phyloP scores from a whole-genome alignment of 2,113 vertebrate species.

The Propithecus coquereli region DNA sequence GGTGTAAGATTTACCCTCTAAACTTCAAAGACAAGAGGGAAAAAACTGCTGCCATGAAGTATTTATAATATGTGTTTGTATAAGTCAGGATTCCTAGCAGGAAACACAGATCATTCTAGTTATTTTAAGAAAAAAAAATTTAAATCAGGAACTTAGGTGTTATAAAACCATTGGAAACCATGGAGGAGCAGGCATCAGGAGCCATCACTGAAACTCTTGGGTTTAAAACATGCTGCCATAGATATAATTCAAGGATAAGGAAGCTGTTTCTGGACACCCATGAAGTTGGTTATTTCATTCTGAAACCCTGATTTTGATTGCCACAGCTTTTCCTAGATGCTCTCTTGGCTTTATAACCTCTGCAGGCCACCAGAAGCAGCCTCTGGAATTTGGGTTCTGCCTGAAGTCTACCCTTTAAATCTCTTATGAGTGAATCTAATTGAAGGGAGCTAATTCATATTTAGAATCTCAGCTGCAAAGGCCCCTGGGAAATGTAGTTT shows the following conservation, averaged over 20 bases:
- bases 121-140: constrained; percentile 48
- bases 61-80: constrained; percentile 52
- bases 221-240: background rate
- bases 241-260: background rate
- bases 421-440: background rate
- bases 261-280: background rate
- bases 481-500: background rate
- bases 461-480: background rate
- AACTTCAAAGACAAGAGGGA: constrained; percentile 28
- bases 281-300: background rate
- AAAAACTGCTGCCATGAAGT: constrained; percentile 36
- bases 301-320: background rate
- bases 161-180: background rate
- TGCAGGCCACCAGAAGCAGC: background rate
- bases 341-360: background rate
- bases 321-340: background rate
- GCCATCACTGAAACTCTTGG: background rate
- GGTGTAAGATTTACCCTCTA: constrained; percentile 58
- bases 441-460: background rate
- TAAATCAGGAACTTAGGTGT: constrained; percentile 21
- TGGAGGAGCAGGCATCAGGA: constrained; percentile 11
- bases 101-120: constrained; percentile 62
- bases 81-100: constrained; percentile 52
- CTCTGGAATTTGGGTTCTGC: background rate
- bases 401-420: constrained; percentile 4